Base-by-base conservation (phyloP, 2,888 invertebrate species). In the Nudaria mundana region DNA sequence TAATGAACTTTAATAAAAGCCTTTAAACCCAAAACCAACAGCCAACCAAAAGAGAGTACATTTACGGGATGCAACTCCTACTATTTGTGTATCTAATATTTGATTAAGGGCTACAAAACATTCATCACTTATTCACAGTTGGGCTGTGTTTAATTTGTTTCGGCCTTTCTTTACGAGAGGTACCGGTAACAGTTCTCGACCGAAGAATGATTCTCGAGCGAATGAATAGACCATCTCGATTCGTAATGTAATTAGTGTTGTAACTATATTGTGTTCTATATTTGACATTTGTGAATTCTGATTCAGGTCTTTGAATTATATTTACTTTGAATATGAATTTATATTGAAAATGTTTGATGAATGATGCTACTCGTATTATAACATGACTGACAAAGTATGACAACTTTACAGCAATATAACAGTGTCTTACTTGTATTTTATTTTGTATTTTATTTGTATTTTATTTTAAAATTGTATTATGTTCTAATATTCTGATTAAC, bases 71-170 rank as follows among this genome's bases (percentile, higher is more conserved):
- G 52, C 49, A 56, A 36, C 45, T 40, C 52, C 49, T 51, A 51
- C 51, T 50, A 40, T 46, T 51, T 52, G 53, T 47, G 30, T 10
- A 29, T 46, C 52, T 51, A 50, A 63, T 63, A 62, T 62, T 60
- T 58, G 51, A 60, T 58, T 45, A 58, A 58, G 43, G 44, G 40
- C 33, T 39, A 65, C 63, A 62, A 63, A 61, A 49, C 48, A 44
- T 31, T 48, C 48, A 52, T 65, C 51, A 65, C 45, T 65, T 65
- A 65, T 65, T 65, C 59, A 65, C 52, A 42, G 45, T 36, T 25
- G 54, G 53, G 32, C 42, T 45, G 44, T 44, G 51, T 48, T 58
- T 64, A 61, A 64, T 64, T 64, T 64, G 65, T 52, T 59, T 54
- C 61, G 57, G 45, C 50, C 49, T 58, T 54, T 60, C 49, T 49